These are phyloP conservation scores for Keiferia lycopersicella DNA, from an alignment of 2,888 invertebrate genomes.

Conservation along the genomic window DNA sequence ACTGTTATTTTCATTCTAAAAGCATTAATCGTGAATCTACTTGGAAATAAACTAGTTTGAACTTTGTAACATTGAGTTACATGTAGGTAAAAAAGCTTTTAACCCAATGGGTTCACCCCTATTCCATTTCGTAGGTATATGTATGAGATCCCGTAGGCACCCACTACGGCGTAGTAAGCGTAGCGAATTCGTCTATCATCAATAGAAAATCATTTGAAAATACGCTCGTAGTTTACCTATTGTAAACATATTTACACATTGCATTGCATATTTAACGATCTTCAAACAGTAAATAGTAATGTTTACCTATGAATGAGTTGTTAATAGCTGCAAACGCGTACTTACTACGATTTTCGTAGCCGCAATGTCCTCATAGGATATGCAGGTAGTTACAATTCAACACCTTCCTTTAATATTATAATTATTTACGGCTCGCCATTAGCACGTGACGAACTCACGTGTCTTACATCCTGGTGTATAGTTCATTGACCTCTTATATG, in stretches of 20 bases:
- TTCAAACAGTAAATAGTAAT: too few species aligned
- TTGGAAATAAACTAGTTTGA: too few species aligned
- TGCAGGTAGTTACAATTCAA: background rate
- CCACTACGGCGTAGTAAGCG: background rate
- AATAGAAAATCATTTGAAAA: too few species aligned
- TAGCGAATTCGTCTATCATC: background rate
- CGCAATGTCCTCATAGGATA: background rate
- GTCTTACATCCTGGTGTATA: background rate
- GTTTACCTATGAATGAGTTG: too few species aligned
- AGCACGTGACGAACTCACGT: constrained; percentile 6
- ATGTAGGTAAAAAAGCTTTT: too few species aligned
- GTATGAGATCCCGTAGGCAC: background rate
- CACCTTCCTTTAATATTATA: constrained; percentile 2
- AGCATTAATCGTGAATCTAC: too few species aligned
- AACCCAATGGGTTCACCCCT: background rate
- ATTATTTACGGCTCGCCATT: background rate
- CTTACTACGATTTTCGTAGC: background rate
- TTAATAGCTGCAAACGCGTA: background rate
- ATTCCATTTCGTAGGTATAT: background rate
- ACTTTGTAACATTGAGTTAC: too few species aligned
- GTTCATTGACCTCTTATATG: background rate
- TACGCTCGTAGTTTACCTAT: too few species aligned
- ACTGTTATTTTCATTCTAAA: too few species aligned
- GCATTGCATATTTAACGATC: too few species aligned
- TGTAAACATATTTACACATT: too few species aligned